Conservation (phyloP, 2,113 vertebrate species). For the Sardina pilchardus region DNA sequence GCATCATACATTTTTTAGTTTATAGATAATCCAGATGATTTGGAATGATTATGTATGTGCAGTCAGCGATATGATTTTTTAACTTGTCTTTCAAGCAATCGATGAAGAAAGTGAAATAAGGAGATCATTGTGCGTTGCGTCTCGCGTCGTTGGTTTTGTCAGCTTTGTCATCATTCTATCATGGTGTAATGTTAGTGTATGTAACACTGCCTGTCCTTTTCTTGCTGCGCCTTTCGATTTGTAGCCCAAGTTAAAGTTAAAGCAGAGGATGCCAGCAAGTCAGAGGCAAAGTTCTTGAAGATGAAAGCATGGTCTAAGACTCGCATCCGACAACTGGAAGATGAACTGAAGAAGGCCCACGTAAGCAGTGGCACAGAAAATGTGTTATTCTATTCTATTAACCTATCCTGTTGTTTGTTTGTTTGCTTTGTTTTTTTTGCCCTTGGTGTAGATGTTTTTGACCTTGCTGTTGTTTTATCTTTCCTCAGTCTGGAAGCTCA, state of each 20-base stretch:
- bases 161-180: neutral
- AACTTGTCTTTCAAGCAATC: neutral
- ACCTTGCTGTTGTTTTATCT: neutral
- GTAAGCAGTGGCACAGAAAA: slow-evolving; percentile 40
- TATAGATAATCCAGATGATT: too few relatives aligned
- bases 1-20: too few relatives aligned
- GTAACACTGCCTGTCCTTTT: neutral
- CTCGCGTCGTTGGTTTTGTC: neutral
- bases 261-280: slow-evolving; percentile 81
- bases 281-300: slow-evolving; percentile 87
- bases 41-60: neutral
- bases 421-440: neutral
- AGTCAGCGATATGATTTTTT: neutral
- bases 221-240: slow-evolving; percentile 20
- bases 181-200: neutral
- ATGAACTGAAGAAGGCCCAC: slow-evolving; percentile 80
- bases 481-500: slow-evolving; percentile 67
- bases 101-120: neutral
- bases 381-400: neutral
- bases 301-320: slow-evolving; percentile 91
- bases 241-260: slow-evolving; percentile 80
- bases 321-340: slow-evolving; percentile 83
- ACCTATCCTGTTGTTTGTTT: neutral
- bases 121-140: neutral
- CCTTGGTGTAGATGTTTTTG: neutral